These are phyloP conservation scores for Exocentrus adspersus DNA, from an alignment of 2,888 invertebrate species.

Conservation along the genomic window DNA sequence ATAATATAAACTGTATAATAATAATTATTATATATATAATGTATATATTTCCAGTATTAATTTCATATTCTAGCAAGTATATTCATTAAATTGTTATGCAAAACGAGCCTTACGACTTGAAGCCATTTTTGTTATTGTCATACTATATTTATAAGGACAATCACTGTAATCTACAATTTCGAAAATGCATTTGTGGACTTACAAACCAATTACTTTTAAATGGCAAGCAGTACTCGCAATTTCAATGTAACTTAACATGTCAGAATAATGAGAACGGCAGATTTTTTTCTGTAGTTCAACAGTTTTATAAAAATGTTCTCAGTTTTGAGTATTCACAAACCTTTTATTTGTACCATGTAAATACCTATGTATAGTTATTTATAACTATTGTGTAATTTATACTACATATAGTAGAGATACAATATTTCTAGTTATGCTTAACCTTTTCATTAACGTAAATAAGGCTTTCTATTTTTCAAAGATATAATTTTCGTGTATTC, in stretches of 20 bases:
- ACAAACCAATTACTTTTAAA: too few relatives aligned
- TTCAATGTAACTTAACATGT: too few relatives aligned
- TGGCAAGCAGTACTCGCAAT: too few relatives aligned
- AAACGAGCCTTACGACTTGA: slow-evolving; percentile 7
- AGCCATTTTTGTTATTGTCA: slow-evolving; percentile 31
- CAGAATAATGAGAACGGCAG: too few relatives aligned
- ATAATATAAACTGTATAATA: slow-evolving; percentile 44
- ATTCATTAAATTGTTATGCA: too few relatives aligned
- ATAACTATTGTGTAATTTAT: slow-evolving; percentile 56
- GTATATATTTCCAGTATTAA: slow-evolving; percentile 39
- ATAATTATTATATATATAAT: slow-evolving; percentile 39
- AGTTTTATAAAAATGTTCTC: too few relatives aligned
- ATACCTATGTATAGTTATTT: slow-evolving; percentile 65
- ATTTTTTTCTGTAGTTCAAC: too few relatives aligned
- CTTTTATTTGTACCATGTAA: slow-evolving; percentile 62
- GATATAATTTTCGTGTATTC: slow-evolving; percentile 5
- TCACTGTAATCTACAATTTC: slow-evolving; percentile 41
- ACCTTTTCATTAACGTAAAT: slow-evolving; percentile 37
- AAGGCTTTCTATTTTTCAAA: slow-evolving; percentile 21
- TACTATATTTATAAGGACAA: slow-evolving; percentile 51
- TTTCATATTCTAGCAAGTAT: slow-evolving; percentile 1
- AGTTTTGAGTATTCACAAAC: too few relatives aligned
- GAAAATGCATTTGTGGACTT: slow-evolving; percentile 27
- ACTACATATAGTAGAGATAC: slow-evolving; percentile 49
- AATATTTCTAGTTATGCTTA: slow-evolving; percentile 48